Percentiles rank a stretch among this genome's conserved stretches.
These are phyloP conservation scores for Drosophila setifemur DNA, from an alignment of 1,140 invertebrate species.

Conservation along the genomic window DNA sequence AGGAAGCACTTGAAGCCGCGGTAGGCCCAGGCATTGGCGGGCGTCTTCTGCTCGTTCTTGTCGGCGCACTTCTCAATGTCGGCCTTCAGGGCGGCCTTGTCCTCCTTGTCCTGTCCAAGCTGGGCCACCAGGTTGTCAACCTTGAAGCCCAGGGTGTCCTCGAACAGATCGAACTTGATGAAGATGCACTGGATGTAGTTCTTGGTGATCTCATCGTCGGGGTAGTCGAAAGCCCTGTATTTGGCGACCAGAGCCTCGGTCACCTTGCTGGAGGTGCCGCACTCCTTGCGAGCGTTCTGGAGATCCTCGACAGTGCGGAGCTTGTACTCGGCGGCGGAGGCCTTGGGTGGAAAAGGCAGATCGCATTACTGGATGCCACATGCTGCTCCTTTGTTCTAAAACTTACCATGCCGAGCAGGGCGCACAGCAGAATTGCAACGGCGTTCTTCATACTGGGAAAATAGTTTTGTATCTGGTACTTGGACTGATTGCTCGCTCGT, in stretches of 20 bases:
- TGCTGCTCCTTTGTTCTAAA: too few relatives aligned
- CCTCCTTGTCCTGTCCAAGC: slow-evolving; percentile 70
- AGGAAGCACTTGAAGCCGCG: slow-evolving; percentile 82
- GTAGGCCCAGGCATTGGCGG: slow-evolving; percentile 71
- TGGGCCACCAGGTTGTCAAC: slow-evolving; percentile 74
- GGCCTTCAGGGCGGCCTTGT: slow-evolving; percentile 59
- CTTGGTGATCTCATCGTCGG: slow-evolving; percentile 79
- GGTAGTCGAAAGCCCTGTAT: slow-evolving; percentile 80
- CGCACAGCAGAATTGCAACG: slow-evolving; percentile 66
- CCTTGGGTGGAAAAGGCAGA: slow-evolving; percentile 31
- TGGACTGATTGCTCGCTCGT: slow-evolving; percentile 19
- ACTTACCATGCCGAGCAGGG: slow-evolving; percentile 71
- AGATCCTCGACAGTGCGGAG: slow-evolving; percentile 76
- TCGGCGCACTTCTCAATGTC: slow-evolving; percentile 80
- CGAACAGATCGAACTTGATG: slow-evolving; percentile 77
- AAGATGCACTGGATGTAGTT: slow-evolving; percentile 81
- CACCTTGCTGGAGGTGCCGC: slow-evolving; percentile 67
- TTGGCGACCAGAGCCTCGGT: slow-evolving; percentile 70
- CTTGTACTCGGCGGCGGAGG: slow-evolving; percentile 73
- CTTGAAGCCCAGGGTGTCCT: slow-evolving; percentile 76
- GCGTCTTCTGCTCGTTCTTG: slow-evolving; percentile 76
- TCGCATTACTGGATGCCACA: neutral
- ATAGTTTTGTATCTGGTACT: neutral
- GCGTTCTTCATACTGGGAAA: slow-evolving; percentile 65
- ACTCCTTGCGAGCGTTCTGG: slow-evolving; percentile 70